Percentiles rank a stretch among this genome's conserved stretches.
Evolutionary conservation across 2,797 vertebrate genomes (phyloP).

Genomic region (Melanitta fusca): DNA sequence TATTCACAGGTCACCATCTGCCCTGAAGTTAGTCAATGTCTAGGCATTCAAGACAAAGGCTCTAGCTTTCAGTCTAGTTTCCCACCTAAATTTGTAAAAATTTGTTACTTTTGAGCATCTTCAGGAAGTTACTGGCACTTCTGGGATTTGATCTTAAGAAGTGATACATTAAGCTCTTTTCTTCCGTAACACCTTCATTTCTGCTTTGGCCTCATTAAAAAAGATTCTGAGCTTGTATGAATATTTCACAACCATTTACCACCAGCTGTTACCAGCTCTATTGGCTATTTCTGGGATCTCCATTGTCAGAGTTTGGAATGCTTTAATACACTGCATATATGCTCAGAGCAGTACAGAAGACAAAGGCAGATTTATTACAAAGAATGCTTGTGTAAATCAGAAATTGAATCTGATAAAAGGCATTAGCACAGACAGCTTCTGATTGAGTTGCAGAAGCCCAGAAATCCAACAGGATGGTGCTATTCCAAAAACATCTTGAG

Average conservation of each 20-base stretch:
- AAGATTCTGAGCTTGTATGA: not conserved
- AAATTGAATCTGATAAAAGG: not conserved
- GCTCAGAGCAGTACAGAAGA: not conserved
- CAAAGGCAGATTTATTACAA: slow-evolving; percentile 21
- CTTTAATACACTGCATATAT: not conserved
- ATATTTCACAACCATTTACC: not conserved
- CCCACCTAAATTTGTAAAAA: not conserved
- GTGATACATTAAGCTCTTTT: not conserved
- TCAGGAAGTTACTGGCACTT: not conserved
- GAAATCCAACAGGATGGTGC: slow-evolving; percentile 7
- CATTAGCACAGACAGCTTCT: not conserved
- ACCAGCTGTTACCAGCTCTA: not conserved
- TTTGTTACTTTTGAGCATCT: not conserved
- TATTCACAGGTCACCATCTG: not conserved
- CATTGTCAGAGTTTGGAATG: not conserved
- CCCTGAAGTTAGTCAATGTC: not conserved
- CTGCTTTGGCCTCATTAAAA: not conserved
- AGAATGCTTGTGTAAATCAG: not conserved
- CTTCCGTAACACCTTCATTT: not conserved
- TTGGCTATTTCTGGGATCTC: not conserved
- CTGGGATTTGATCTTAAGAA: not conserved
- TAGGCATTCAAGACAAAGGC: not conserved
- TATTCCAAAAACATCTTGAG: slow-evolving; percentile 12
- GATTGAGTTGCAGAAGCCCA: not conserved
- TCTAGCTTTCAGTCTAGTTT: not conserved